phyloP scores from a whole-genome alignment of 2,888 invertebrate species.

The Pandemis heparana region DNA sequence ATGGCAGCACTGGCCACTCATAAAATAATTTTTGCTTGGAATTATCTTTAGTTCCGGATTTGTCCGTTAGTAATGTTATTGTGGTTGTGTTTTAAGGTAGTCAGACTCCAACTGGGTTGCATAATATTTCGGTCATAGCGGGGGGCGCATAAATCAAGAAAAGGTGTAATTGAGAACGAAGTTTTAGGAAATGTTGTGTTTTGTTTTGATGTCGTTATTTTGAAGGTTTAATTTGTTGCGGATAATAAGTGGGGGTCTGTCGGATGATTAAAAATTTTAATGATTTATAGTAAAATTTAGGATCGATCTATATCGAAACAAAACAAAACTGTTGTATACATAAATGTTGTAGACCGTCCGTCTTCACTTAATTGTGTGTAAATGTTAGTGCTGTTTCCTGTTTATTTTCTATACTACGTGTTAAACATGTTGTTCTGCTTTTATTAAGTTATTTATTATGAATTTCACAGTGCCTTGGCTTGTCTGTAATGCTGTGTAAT shows the following conservation, averaged over 20 bases:
- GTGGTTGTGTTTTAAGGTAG: constrained; percentile 35
- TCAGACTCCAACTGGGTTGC: constrained; percentile 38
- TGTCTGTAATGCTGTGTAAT: too few relatives aligned
- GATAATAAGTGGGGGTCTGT: neutral
- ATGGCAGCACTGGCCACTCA: constrained; percentile 26
- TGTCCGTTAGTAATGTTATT: constrained; percentile 8
- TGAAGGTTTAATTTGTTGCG: constrained; percentile 48
- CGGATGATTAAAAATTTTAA: neutral
- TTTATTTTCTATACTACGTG: too few relatives aligned
- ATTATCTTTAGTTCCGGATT: constrained; percentile 23
- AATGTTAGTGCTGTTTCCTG: too few relatives aligned
- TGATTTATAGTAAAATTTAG: neutral
- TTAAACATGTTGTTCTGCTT: too few relatives aligned
- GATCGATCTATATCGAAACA: too few relatives aligned
- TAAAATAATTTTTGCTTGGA: neutral
- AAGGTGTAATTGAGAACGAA: constrained; percentile 47
- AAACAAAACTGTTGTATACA: too few relatives aligned
- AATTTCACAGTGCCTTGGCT: too few relatives aligned
- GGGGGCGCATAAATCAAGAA: constrained; percentile 63
- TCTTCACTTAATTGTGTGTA: too few relatives aligned
- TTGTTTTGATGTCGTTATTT: constrained; percentile 41
- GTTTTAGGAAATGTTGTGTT: constrained; percentile 32
- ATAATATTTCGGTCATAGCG: constrained; percentile 42
- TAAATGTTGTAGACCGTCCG: too few relatives aligned
- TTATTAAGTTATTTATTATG: too few relatives aligned